phyloP scores from a whole-genome alignment of 92 coral and sea anemone genomes.

The Epizoanthus stellaris region DNA sequence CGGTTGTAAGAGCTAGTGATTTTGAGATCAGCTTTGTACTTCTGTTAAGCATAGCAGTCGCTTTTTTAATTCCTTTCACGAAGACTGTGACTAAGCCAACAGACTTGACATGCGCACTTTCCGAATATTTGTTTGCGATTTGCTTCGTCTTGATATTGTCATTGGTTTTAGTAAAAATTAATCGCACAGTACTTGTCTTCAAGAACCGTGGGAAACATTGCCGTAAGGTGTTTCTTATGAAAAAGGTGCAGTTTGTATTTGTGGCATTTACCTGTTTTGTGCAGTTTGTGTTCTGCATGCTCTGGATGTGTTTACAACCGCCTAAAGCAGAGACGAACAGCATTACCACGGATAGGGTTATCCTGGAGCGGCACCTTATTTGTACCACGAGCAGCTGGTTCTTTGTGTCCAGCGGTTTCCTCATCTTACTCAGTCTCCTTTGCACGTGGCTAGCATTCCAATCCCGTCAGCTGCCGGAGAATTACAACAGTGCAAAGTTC shows the following conservation, averaged over 20 bases:
- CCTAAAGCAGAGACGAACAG: slow-evolving; percentile 57
- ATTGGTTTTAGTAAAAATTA: slow-evolving; percentile 75
- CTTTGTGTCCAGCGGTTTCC: slow-evolving; percentile 61
- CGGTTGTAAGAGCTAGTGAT: slow-evolving; percentile 83
- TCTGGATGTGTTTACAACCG: slow-evolving; percentile 74
- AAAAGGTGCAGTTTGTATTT: slow-evolving; percentile 60
- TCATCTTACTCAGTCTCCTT: slow-evolving; percentile 63
- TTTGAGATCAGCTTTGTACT: slow-evolving; percentile 77
- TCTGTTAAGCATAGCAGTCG: slow-evolving; percentile 64
- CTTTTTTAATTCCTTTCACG: slow-evolving; percentile 74
- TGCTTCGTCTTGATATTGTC: slow-evolving; percentile 66
- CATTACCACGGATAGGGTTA: slow-evolving; percentile 37
- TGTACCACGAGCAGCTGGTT: slow-evolving; percentile 67
- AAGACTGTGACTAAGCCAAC: slow-evolving; percentile 70
- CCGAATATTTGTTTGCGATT: slow-evolving; percentile 69
- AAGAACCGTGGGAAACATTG: slow-evolving; percentile 35
- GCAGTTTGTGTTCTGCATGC: slow-evolving; percentile 62
- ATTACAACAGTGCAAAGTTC: slow-evolving; percentile 90
- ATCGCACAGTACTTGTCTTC: slow-evolving; percentile 75
- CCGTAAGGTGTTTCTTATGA: slow-evolving; percentile 26
- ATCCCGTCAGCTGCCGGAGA: slow-evolving; percentile 84
- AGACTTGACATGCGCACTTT: slow-evolving; percentile 57
- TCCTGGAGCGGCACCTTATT: slow-evolving; percentile 53
- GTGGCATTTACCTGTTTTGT: slow-evolving; percentile 52
- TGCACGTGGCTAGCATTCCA: slow-evolving; percentile 80